Conservation (phyloP, 2,113 vertebrate species). For the Crotalus horridus region DNA sequence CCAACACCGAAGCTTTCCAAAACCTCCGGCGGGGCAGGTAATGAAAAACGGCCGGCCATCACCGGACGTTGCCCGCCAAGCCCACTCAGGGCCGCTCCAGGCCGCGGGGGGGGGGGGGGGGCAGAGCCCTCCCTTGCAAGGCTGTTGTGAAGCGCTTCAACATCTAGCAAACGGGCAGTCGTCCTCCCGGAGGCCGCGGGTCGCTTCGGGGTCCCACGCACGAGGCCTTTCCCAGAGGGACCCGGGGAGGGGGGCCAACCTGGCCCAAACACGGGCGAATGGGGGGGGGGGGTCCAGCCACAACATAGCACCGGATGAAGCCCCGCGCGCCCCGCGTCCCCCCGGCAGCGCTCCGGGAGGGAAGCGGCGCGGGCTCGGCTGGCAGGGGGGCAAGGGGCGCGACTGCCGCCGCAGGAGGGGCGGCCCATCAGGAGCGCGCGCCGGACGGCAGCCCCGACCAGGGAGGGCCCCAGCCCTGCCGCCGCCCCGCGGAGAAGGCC, state of each 20-base stretch:
- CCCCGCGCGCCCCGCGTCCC: neutral
- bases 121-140: neutral
- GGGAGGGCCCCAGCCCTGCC: too few species aligned
- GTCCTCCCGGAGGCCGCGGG: neutral
- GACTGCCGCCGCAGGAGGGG: neutral
- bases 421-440: neutral
- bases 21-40: neutral
- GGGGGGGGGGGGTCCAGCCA: neutral
- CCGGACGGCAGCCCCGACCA: neutral
- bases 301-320: neutral
- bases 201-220: neutral
- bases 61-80: too few species aligned
- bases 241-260: neutral
- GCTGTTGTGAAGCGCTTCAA: neutral
- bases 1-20: neutral
- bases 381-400: neutral
- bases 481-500: neutral
- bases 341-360: neutral
- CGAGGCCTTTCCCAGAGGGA: neutral
- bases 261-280: neutral
- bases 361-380: neutral
- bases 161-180: too few species aligned
- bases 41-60: too few species aligned
- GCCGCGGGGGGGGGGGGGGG: neutral
- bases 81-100: too few species aligned